These are phyloP conservation scores for Leptodactylus fuscus DNA, from an alignment of 2,113 vertebrate species.

Conservation along the genomic window DNA sequence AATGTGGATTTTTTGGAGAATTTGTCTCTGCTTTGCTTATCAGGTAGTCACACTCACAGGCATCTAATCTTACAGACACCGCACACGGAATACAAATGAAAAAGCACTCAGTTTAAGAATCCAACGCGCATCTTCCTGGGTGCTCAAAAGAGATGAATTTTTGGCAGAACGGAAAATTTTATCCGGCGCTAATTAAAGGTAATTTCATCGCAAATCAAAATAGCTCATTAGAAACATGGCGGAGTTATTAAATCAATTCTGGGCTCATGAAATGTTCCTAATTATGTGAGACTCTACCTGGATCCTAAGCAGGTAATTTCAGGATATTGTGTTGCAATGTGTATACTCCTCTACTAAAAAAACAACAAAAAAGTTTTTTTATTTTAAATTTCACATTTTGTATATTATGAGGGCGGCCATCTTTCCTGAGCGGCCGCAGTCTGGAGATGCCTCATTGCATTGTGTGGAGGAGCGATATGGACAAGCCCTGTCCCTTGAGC, in stretches of 20 bases:
- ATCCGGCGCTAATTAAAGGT: conserved; percentile 16
- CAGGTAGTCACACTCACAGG: neutral
- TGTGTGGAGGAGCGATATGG: too few species aligned
- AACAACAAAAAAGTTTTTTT: too few species aligned
- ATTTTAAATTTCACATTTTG: too few species aligned
- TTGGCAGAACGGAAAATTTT: neutral
- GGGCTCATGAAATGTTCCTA: conserved; percentile 14
- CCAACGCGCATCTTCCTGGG: neutral
- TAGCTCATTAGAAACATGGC: conserved; percentile 14
- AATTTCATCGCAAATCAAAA: conserved; percentile 29
- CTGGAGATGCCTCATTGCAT: too few species aligned
- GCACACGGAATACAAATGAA: neutral
- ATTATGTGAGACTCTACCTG: neutral
- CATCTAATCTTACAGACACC: neutral
- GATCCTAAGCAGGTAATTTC: neutral
- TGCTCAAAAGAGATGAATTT: neutral
- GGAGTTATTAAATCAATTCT: neutral
- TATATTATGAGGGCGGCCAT: too few species aligned
- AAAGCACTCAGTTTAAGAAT: neutral
- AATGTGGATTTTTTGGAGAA: too few species aligned
- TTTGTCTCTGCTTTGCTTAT: neutral
- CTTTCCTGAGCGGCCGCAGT: too few species aligned
- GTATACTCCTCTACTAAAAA: neutral
- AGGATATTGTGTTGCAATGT: neutral
- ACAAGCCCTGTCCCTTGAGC: too few species aligned